phyloP scores from a whole-genome alignment of 1,140 invertebrate species.

The Diorhabda carinulata region DNA sequence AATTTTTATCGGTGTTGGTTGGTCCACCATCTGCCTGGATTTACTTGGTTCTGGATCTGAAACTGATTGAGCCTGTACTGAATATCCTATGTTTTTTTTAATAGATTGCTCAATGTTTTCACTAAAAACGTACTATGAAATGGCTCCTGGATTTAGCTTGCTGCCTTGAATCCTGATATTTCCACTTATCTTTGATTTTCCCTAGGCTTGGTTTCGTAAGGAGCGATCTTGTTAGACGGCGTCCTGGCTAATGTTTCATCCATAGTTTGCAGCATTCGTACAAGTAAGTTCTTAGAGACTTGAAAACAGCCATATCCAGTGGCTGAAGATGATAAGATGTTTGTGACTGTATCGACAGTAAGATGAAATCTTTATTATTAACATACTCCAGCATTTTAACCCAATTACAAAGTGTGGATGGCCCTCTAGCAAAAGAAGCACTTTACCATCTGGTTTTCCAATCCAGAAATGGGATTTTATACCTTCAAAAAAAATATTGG shows the following conservation, averaged over 20 bases:
- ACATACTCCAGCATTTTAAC: not conserved
- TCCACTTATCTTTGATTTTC: not conserved
- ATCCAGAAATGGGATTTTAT: too few species aligned
- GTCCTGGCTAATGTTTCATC: not conserved
- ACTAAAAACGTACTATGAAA: too few species aligned
- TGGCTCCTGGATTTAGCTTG: too few species aligned
- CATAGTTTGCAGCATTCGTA: not conserved
- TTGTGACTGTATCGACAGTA: not conserved
- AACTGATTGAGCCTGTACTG: too few species aligned
- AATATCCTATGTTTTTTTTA: too few species aligned
- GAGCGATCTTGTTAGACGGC: not conserved
- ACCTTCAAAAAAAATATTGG: not conserved
- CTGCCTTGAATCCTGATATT: too few species aligned
- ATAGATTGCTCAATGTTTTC: too few species aligned
- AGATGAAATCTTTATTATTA: not conserved
- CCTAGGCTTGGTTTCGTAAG: not conserved
- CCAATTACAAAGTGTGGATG: not conserved
- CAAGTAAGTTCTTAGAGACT: not conserved
- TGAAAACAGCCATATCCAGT: not conserved
- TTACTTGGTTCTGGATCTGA: too few species aligned
- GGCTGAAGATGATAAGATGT: not conserved
- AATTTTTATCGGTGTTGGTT: too few species aligned
- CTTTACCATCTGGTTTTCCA: not conserved
- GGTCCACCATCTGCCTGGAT: too few species aligned
- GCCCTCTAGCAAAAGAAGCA: not conserved